Base-by-base conservation (phyloP, 1,140 invertebrate species). In the Drosophila mauritiana region DNA sequence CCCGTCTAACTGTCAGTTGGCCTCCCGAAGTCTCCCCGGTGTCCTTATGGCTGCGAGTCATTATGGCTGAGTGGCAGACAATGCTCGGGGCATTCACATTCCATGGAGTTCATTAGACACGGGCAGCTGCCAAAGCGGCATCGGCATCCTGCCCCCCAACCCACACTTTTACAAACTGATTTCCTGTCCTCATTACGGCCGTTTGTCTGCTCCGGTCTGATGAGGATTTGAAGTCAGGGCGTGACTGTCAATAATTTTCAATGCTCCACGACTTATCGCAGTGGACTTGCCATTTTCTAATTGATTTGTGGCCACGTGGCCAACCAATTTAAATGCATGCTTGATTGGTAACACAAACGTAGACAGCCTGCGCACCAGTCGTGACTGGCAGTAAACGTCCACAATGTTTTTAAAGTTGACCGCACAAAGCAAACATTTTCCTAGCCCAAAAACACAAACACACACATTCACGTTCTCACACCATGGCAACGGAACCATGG, bases 11-110 rank as follows among this genome's bases (percentile, higher is more conserved):
- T 78, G 78, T 52, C 81, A 78, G 67, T 61, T 57, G 45, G 51
- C 8, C 62, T 56, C 54, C 63, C 17, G 27, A 20, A 57, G 20
- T 11, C 73, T 63, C 42, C 40, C 40, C 37, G 42, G 37, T 40
- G 55, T 27, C 58, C 52, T 54, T 57, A 58, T 25, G 36, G 40
- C 72, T 80, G 52, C 56, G 42, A 84, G 73, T 80, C 84, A 84
- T 89, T 89, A 89, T 68, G 73, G 58, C 77, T 78, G 77, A 89
- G 82, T 84, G 84, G 70, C 82, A 82, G 78, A 72, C 56, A 52
- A 76, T 62, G 13, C 52, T 57, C 22, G 62, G 15, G n/a, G 62
- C 42, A 15, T 43, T 31, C 74, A 45, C 61, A 73, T 72, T 78
- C 56, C 67, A 57, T 61, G 59, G 56, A 68, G 72, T 81, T 73